Evolutionary conservation across 2,888 invertebrate genomes (phyloP), one percentile per base, ranked within the genome.

Genomic region (Glyphotaelius pellucidus): DNA sequence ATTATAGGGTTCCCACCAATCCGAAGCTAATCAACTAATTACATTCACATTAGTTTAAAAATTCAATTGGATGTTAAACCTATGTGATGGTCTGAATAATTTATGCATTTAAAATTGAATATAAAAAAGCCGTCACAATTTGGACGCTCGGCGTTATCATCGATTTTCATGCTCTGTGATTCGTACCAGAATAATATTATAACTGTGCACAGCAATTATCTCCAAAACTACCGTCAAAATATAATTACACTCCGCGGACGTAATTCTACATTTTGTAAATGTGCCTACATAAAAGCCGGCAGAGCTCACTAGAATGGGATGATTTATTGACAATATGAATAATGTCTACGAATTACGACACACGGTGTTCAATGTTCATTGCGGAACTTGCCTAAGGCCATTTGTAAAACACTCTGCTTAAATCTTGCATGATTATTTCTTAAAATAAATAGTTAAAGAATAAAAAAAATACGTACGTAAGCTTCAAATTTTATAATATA

Each of bases 91-190:
- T 67, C 67, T 81, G 81, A 81, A 81, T 32, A 81, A 86, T 86
- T 42, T 86, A 42, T n/a, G 25, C 42, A 86, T 42, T 86, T 86
- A 86, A 35, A 42, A 42, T 38, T 42, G 85, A 42, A 89, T 89
- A 35, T 89, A 38, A 89, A 30, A 80, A 80, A 89, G 80, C 38
- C 80, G 38, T 80, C 67, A 52, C 31, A 67, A 89, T 89, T 89
- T 89, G 30, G 52, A 4, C 35, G 80, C 80, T 89, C 19, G 38
- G 32, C 14, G 38, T 89, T 80, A 89, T 89, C 89, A 89, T 89
- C 89, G 89, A 89, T 89, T 89, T 89, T 38, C 89, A 89, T 42
- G 89, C 38, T 89, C 30, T 35, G 35, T 89, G 87, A 52, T 87
- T 87, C 87, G 47, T 87, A 52, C 86, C 47, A 15, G 42, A 47